Evolutionary conservation across 2,113 vertebrate species (phyloP), one percentile per base, ranked within the genome.

Genomic region (Cebidichthys violaceus): DNA sequence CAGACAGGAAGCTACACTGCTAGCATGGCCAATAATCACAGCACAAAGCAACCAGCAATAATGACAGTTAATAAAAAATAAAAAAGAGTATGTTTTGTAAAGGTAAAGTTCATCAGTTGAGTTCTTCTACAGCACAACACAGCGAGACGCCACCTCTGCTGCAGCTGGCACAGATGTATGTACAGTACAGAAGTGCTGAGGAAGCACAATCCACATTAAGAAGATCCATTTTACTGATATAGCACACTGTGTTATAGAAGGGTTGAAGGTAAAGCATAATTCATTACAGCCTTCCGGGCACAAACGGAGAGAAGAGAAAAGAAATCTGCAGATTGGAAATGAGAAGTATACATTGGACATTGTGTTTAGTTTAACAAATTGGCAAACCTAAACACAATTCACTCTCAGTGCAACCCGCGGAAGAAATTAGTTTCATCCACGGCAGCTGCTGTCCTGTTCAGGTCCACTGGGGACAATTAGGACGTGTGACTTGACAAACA

Each of bases 391-490:
- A 11, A 60, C 70, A 69, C 17, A 75, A 37, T 74, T 35, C 22
- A 31, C 59, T 61, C 35, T 50, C 57, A 50, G 72, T 83, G 81
- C 76, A 90, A 74, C 67, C 79, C 69, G 79, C 33, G 24, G 85
- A 81, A 85, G 45, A 82, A 54, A 75, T 88, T 84, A 85, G 80
- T 85, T 85, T 71, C 84, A 90, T 91, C 77, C 81, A 85, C 85
- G 54, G 72, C 74, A 85, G 79, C 61, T 45, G 50, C 73, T 83
- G 62, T 87, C 65, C 82, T 84, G 70, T 55, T 72, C 57, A 70
- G 57, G 55, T 82, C 84, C 39, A 27, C 52, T 65, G 83, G 83
- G 77, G 68, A 77, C 64, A 82, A 89, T 86, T 83, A 84, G 67
- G 50, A 78, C 0, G 18, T 64, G 79, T n/a, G 61, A 80, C 66